phyloP scores from a whole-genome alignment of 2,888 invertebrate species.

The Copidosoma aretas region DNA sequence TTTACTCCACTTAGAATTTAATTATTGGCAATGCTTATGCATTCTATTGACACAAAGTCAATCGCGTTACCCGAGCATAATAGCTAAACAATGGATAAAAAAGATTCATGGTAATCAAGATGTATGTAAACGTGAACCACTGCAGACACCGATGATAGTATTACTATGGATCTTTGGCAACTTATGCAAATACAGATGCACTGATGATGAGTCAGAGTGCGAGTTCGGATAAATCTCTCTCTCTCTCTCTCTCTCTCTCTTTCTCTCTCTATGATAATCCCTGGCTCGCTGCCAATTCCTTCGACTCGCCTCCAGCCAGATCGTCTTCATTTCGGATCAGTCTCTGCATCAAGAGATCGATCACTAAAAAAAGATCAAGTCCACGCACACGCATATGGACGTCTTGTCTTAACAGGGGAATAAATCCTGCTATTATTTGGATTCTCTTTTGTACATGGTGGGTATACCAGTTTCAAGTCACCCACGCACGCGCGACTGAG shows the following conservation, averaged over 20 bases:
- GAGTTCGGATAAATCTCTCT: not conserved
- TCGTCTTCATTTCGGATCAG: no score
- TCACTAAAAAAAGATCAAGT: no score
- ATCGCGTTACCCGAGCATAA: not conserved
- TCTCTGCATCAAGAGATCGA: no score
- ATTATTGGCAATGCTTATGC: not conserved
- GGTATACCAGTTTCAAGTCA: not conserved
- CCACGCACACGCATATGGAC: no score
- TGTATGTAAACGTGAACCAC: not conserved
- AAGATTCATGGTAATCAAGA: not conserved
- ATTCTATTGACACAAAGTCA: not conserved
- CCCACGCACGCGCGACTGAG: not conserved
- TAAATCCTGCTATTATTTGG: not conserved
- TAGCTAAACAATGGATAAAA: not conserved
- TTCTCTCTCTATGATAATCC: not conserved
- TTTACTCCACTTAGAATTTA: not conserved
- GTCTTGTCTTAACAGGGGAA: no score
- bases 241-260: no score
- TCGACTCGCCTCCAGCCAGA: no score
- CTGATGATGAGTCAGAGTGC: not conserved
- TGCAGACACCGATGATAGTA: not conserved
- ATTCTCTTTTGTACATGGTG: no score
- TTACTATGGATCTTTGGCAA: slow-evolving; percentile 42
- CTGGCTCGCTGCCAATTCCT: no score
- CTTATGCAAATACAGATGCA: no score